Conservation (phyloP, 2,797 vertebrate genomes). For the Leptodactylus fallax region DNA sequence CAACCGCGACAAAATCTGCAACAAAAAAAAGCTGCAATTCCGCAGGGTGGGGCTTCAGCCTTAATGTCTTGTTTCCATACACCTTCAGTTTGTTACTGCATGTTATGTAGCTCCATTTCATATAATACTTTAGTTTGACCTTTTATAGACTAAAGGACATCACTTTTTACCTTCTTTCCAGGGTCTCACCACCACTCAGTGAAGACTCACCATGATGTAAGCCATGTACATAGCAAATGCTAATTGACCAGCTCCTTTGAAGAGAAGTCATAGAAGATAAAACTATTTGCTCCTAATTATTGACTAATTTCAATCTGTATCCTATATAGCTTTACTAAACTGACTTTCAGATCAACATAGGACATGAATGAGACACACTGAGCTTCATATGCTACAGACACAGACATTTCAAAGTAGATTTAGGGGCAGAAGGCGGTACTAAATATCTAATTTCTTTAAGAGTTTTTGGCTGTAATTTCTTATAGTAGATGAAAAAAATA, state of each 20-base stretch:
- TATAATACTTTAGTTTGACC: not conserved
- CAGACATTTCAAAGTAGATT: not conserved
- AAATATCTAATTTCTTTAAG: not conserved
- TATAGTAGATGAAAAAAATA: not conserved
- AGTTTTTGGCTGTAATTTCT: not conserved
- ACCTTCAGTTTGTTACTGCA: too few relatives aligned
- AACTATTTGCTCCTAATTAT: not conserved
- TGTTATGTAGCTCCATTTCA: not conserved
- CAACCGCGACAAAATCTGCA: too few relatives aligned
- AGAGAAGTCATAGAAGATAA: not conserved
- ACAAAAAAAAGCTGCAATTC: too few relatives aligned
- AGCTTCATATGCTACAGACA: not conserved
- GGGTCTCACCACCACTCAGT: constrained; percentile 23
- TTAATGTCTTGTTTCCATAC: not conserved
- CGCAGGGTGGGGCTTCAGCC: too few relatives aligned
- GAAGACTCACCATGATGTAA: not conserved
- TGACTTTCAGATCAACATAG: not conserved
- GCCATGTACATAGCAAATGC: not conserved
- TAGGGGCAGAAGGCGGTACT: not conserved
- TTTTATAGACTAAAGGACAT: not conserved
- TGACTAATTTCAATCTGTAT: not conserved
- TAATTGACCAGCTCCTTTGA: not conserved
- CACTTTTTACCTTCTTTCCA: not conserved
- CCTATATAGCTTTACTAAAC: not conserved
- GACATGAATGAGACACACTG: not conserved